Evolutionary conservation across 2,888 invertebrate genomes (phyloP), one percentile per base, ranked within the genome.

Genomic region (Amblyjoppa proteus): DNA sequence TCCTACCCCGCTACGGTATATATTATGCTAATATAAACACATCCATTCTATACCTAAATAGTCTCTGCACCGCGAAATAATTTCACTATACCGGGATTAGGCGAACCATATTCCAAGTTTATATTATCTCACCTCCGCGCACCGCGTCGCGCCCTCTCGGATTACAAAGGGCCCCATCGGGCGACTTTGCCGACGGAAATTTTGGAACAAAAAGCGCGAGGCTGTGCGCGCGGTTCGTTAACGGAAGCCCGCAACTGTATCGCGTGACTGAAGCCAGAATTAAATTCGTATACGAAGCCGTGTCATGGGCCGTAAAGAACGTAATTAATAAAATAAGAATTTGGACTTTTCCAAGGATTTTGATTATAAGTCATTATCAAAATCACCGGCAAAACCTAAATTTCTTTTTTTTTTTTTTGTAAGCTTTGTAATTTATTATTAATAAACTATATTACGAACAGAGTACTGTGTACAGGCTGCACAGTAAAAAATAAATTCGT

Each of bases 11-110:
- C 13, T 25, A 13, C 4, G 13, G 58, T 58, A 58, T 58, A 58
- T 64, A 64, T 61, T 64, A 75, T 75, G 75, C 38, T 75, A 75
- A 75, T 75, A 64, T 49, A 75, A 75, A 75, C 75, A 75, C 45
- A 75, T 75, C 49, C 49, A 49, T 45, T 28, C 49, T 75, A 64
- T 64, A 64, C 75, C 45, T 75, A 75, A 75, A 75, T 75, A 75
- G 58, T 64, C 31, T 31, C 28, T 38, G 13, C 75, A 38, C 28
- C 45, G 64, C 41, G 49, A 61, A 75, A 75, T 45, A 61, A 49
- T 64, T 75, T 75, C 61, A 75, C 75, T 61, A 45, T 61, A 49
- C 75, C 31, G 61, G 74, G 74, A 61, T 61, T 74, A 61, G 74
- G 38, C 45, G 25, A 41, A 73, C 61, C 45, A 45, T 74, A 58